A percentile compares a stretch with the other conserved stretches of the same genome.
phyloP scores from a whole-genome alignment of 2,113 vertebrate species.

The Siniperca knerii region DNA sequence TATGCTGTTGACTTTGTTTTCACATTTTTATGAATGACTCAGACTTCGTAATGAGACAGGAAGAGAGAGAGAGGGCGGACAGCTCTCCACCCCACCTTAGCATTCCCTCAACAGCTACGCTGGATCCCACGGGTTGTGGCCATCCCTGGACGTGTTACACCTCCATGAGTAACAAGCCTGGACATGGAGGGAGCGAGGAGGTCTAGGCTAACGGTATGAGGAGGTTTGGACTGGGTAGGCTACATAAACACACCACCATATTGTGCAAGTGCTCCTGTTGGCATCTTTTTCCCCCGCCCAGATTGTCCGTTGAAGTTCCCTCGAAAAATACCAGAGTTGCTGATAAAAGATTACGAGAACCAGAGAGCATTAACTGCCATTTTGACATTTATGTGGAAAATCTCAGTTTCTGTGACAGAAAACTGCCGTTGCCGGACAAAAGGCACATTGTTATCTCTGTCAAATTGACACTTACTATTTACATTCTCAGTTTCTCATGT shows the following conservation, averaged over 20 bases:
- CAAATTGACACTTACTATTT: neutral
- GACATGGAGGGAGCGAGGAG: conserved; percentile 47
- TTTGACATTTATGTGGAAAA: neutral
- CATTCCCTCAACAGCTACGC: conserved; percentile 26
- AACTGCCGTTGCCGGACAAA: neutral
- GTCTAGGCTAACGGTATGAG: neutral
- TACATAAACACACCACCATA: conserved; percentile 1
- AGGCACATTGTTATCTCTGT: neutral
- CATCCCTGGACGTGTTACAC: conserved; percentile 1
- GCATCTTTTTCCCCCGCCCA: conserved; percentile 18
- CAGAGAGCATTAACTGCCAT: neutral
- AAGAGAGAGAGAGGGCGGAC: conserved; percentile 22
- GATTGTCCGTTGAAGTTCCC: neutral
- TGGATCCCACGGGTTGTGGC: conserved; percentile 53
- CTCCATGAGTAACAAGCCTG: conserved; percentile 55
- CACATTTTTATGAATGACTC: conserved; percentile 76
- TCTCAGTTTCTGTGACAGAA: neutral
- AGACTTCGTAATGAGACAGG: conserved; percentile 42
- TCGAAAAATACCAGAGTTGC: neutral
- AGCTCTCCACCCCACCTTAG: conserved; percentile 43
- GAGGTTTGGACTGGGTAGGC: neutral
- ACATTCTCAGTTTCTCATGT: neutral
- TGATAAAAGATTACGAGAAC: neutral
- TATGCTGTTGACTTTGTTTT: conserved; percentile 67
- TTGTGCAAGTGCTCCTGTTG: conserved; percentile 39